Percentiles rank a stretch among this genome's conserved stretches.
phyloP scores from a whole-genome alignment of 1,140 invertebrate genomes.

The Calosoma granatense region DNA sequence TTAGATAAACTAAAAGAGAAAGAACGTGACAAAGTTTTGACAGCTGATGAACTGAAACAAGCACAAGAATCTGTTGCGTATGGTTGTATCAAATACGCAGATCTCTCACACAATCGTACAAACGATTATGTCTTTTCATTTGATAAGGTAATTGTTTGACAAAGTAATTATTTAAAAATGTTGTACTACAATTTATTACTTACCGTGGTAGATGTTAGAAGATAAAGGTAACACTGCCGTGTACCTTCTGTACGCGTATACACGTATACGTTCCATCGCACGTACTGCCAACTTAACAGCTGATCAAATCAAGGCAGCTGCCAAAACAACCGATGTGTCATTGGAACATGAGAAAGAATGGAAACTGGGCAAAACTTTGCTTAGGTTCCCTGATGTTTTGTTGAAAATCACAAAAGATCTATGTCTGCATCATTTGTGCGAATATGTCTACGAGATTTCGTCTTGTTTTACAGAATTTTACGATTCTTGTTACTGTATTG shows the following conservation, averaged over 20 bases:
- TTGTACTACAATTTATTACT: conserved; percentile 11
- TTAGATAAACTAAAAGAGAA: conserved; percentile 85
- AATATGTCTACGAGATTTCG: conserved; percentile 92
- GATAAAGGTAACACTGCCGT: conserved; percentile 98
- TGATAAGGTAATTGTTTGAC: conserved; percentile 56
- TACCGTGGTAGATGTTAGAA: conserved; percentile 76
- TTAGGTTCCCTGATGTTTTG: conserved; percentile 84
- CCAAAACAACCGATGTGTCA: conserved; percentile 46
- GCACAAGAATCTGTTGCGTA: conserved; percentile 91
- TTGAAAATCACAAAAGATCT: conserved; percentile 76
- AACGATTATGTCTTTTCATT: conserved; percentile 99
- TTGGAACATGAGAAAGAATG: conserved; percentile 88
- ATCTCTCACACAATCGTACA: conserved; percentile 85
- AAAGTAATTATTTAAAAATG: conserved; percentile 1
- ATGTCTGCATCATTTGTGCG: conserved; percentile 82
- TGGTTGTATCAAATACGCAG: conserved; percentile 98
- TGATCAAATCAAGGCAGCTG: conserved; percentile 44
- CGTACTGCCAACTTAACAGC: conserved; percentile 59
- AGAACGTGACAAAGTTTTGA: conserved; percentile 78
- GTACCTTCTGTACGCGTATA: conserved; percentile 92
- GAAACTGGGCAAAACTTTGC: conserved; percentile 82
- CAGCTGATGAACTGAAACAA: conserved; percentile 65
- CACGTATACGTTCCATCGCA: conserved; percentile 86
- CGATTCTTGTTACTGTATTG: conserved; percentile 94
- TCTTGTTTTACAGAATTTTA: conserved; percentile 94